Conservation (phyloP, 2,888 invertebrate species). For the Volucella inanis region DNA sequence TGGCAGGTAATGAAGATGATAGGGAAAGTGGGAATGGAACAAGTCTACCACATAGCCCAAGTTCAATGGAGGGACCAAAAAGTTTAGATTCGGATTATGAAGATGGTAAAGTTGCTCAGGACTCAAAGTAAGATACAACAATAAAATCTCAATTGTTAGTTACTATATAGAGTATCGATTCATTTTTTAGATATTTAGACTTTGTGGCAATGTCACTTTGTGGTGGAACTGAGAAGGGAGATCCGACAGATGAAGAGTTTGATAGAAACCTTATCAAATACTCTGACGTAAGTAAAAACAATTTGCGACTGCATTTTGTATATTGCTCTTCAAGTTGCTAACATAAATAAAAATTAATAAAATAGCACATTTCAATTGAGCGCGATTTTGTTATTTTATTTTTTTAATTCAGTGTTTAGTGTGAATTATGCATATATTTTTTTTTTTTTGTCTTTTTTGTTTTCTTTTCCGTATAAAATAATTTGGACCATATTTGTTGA, state of each 20-base stretch:
- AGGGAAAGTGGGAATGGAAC: constrained; percentile 98
- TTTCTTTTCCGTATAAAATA: not conserved
- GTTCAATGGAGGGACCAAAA: constrained; percentile 92
- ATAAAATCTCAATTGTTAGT: not conserved
- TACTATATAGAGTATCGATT: not conserved
- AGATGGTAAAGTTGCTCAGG: constrained; percentile 86
- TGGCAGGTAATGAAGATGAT: constrained; percentile 89
- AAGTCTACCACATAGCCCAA: constrained; percentile 96
- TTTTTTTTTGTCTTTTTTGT: constrained; percentile 1
- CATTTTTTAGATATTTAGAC: constrained; percentile 82
- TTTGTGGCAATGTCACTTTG: constrained; percentile 91
- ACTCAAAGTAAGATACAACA: constrained; percentile 82
- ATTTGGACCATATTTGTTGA: constrained; percentile 5
- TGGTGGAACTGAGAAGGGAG: constrained; percentile 86
- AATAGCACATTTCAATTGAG: constrained; percentile 54
- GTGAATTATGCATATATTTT: not conserved
- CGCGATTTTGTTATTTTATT: not conserved
- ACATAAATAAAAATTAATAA: constrained; percentile 15
- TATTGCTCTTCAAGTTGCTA: constrained; percentile 33
- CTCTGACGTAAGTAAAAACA: constrained; percentile 82
- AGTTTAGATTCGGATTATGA: constrained; percentile 93
- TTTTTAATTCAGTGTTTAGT: not conserved
- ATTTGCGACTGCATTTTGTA: constrained; percentile 5
- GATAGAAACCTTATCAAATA: constrained; percentile 85
- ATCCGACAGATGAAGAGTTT: constrained; percentile 86